Evolutionary conservation across 2,113 vertebrate species (phyloP), one percentile per base, ranked within the genome.

Genomic region (Cichladusa arquata): DNA sequence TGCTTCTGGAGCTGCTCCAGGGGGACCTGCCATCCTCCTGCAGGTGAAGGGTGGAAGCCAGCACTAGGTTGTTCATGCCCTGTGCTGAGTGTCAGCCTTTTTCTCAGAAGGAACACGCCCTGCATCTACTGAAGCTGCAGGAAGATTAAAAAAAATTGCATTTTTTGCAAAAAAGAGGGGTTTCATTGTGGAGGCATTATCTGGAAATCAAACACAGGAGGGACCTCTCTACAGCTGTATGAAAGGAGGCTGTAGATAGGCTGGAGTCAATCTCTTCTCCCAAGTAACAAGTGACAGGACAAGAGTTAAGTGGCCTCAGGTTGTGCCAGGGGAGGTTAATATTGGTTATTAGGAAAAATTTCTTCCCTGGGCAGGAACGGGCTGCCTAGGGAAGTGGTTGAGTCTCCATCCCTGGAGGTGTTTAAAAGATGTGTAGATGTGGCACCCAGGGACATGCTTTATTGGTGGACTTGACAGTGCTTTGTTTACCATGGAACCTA

Each of bases 21-120:
- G 12, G 48, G 33, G 5, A 61, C 33, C 54, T 11, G 5, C 3
- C 40, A 69, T 8, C 38, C 34, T 84, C 20, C 50, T 44, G 5
- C 1, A 12, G 28, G 23, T 33, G 38, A 51, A 45, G 42, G 48
- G 48, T 44, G 36, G 69, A 62, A 72, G 20, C 11, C 69, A 84
- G 66, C 1, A 2, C 53, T 6, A 47, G 18, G 61, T 3, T 79
- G 53, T n/a, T 18, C 3, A 0, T 58, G 47, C 11, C 13, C 28
- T 25, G 15, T 5, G 0, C 22, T 65, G 45, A 22, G 47, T 38
- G 36, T 53, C 10, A 54, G 33, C 60, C 42, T 86, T 78, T 25
- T 0, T 0, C 36, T 74, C 10, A 33, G 45, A 61, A 90, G 22
- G 58, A 90, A 42, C 5, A 8, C 0, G 3, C 34, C 34, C 57